phyloP scores from a whole-genome alignment of 2,888 invertebrate genomes.

The Rosalia funebris region DNA sequence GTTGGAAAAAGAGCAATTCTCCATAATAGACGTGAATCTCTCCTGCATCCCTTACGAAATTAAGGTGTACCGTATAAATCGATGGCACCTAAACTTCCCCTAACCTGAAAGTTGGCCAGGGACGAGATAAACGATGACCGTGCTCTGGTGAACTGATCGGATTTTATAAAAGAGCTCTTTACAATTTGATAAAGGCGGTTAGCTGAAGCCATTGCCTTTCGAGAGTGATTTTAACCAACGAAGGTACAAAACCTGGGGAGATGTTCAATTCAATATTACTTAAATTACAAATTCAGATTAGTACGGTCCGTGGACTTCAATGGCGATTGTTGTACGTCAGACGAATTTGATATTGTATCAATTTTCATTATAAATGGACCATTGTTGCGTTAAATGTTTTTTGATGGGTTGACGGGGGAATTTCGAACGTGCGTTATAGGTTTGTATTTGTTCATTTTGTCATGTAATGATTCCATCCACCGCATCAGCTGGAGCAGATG shows the following conservation, averaged over 20 bases:
- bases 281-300: slow-evolving; percentile 58
- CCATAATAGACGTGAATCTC: slow-evolving; percentile 29
- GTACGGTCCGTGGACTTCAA: slow-evolving; percentile 47
- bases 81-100: slow-evolving; percentile 23
- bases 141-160: slow-evolving; percentile 59
- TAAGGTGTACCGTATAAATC: slow-evolving; percentile 28
- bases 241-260: slow-evolving; percentile 48
- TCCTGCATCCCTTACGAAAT: slow-evolving; percentile 31
- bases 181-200: slow-evolving; percentile 63
- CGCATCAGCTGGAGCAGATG: no score
- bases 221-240: slow-evolving; percentile 53
- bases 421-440: background rate
- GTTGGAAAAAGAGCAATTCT: slow-evolving; percentile 31
- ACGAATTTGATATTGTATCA: slow-evolving; percentile 25
- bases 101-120: slow-evolving; percentile 30
- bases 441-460: slow-evolving; percentile 1
- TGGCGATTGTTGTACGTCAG: slow-evolving; percentile 32
- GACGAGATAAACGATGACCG: slow-evolving; percentile 58
- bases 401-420: slow-evolving; percentile 20
- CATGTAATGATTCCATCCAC: background rate
- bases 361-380: slow-evolving; percentile 24
- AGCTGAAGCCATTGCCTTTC: slow-evolving; percentile 57
- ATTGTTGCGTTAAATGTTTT: slow-evolving; percentile 27
- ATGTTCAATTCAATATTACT: slow-evolving; percentile 56
- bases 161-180: slow-evolving; percentile 62